These are phyloP conservation scores for Eristalinus sepulchralis DNA, from an alignment of 2,888 invertebrate species.

Conservation along the genomic window DNA sequence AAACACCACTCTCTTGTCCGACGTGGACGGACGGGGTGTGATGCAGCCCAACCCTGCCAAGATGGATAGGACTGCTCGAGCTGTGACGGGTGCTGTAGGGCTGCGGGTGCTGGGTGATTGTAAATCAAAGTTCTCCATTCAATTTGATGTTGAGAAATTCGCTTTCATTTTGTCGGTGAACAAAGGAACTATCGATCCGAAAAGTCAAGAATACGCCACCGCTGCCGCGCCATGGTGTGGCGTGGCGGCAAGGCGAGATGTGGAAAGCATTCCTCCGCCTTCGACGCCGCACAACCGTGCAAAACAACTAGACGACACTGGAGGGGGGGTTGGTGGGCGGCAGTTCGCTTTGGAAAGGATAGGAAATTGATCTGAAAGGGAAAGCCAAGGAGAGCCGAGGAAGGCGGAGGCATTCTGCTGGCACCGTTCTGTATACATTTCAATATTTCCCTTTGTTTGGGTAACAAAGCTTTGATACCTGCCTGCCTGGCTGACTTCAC, in stretches of 20 bases:
- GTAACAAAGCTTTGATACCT: slow-evolving; percentile 68
- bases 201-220: slow-evolving; percentile 67
- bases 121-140: slow-evolving; percentile 70
- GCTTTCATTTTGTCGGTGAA: slow-evolving; percentile 63
- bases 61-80: not conserved
- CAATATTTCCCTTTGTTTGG: slow-evolving; percentile 69
- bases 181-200: slow-evolving; percentile 70
- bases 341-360: slow-evolving; percentile 47
- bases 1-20: not conserved
- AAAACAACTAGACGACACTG: slow-evolving; percentile 1
- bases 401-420: slow-evolving; percentile 29
- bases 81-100: not conserved
- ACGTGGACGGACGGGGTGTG: not conserved
- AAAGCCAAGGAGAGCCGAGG: slow-evolving; percentile 45
- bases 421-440: slow-evolving; percentile 52
- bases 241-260: not conserved
- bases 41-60: slow-evolving; percentile 6
- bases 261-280: not conserved
- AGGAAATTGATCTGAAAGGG: slow-evolving; percentile 67
- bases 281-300: not conserved
- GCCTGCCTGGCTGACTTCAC: slow-evolving; percentile 30
- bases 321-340: not conserved
- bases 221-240: slow-evolving; percentile 10
- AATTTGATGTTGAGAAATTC: slow-evolving; percentile 70
- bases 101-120: slow-evolving; percentile 39